A percentile compares a stretch with the other conserved stretches of the same genome.
These are phyloP conservation scores for Rhodeus uyekii DNA, from an alignment of 2,797 vertebrate genomes.

Conservation along the genomic window DNA sequence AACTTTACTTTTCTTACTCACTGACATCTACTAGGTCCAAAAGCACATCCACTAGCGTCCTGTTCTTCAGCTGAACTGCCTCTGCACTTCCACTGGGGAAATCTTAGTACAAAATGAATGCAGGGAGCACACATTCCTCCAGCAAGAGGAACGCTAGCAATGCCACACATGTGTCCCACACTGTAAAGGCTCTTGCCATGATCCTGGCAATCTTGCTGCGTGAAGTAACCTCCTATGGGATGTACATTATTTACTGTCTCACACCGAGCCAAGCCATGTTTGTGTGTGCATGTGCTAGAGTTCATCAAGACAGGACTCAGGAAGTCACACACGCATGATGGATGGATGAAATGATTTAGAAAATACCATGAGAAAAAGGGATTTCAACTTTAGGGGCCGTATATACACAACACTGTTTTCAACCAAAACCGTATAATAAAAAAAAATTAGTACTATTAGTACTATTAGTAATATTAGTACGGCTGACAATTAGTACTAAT, in stretches of 20 bases:
- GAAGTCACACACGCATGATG: not conserved
- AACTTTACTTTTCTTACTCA: not conserved
- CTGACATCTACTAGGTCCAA: conserved; percentile 13
- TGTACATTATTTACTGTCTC: conserved; percentile 28
- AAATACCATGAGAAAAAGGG: not conserved
- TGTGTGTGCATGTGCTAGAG: conserved; percentile 19
- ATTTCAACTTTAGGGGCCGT: not conserved
- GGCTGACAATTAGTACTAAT: too few relatives aligned
- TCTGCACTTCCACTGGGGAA: conserved; percentile 49
- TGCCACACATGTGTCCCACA: conserved; percentile 35
- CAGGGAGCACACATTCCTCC: conserved; percentile 28
- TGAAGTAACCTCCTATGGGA: conserved; percentile 38
- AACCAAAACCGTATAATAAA: too few relatives aligned
- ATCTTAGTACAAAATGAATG: conserved; percentile 41
- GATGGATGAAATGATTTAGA: not conserved
- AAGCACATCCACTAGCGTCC: conserved; percentile 35
- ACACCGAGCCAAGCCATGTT: conserved; percentile 25
- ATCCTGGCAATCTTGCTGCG: conserved; percentile 31
- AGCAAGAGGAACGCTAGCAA: conserved; percentile 30
- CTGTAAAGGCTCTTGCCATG: conserved; percentile 21
- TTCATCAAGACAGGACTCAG: not conserved
- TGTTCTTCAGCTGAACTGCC: conserved; percentile 46
- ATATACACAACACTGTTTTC: too few relatives aligned
- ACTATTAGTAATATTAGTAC: too few relatives aligned
- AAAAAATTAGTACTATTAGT: too few relatives aligned